Evolutionary conservation across 1,140 invertebrate species (phyloP).

Genomic region (Bombyx mandarina): DNA sequence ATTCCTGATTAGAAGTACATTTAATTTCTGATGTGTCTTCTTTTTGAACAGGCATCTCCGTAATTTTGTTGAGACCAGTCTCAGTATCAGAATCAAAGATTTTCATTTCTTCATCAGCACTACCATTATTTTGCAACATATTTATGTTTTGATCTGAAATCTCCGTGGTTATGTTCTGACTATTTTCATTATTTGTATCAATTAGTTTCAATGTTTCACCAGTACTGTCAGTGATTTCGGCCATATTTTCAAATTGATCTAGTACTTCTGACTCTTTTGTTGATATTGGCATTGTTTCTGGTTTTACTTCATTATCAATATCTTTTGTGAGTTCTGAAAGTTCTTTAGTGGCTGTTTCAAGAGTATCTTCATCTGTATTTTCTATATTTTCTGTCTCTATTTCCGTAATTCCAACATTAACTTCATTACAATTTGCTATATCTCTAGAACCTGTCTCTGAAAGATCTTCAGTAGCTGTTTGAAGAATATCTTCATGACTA

Average conservation of each 20-base stretch:
- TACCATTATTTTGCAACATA: neutral
- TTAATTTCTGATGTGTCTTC: slow-evolving; percentile 4
- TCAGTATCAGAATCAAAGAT: neutral
- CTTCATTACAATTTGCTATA: neutral
- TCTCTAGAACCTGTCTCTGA: neutral
- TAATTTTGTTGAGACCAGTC: neutral
- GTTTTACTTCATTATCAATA: slow-evolving; percentile 4
- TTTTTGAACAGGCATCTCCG: slow-evolving; percentile 1
- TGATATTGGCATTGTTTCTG: neutral
- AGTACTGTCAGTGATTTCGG: too few species aligned
- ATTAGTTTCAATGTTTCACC: too few species aligned
- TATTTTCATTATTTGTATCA: too few species aligned
- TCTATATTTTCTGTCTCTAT: neutral
- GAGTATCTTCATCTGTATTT: slow-evolving; percentile 3
- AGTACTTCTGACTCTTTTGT: too few species aligned
- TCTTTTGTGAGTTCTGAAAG: slow-evolving; percentile 3
- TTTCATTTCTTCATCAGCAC: neutral
- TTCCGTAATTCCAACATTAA: neutral
- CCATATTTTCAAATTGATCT: too few species aligned
- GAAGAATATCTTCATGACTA: slow-evolving; percentile 10
- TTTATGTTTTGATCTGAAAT: too few species aligned
- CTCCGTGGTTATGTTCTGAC: too few species aligned
- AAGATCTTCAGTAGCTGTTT: slow-evolving; percentile 7
- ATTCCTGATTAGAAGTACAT: neutral
- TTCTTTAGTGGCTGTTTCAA: slow-evolving; percentile 7